Base-by-base conservation (phyloP, 2,888 invertebrate genomes). In the Melanchra persicariae region DNA sequence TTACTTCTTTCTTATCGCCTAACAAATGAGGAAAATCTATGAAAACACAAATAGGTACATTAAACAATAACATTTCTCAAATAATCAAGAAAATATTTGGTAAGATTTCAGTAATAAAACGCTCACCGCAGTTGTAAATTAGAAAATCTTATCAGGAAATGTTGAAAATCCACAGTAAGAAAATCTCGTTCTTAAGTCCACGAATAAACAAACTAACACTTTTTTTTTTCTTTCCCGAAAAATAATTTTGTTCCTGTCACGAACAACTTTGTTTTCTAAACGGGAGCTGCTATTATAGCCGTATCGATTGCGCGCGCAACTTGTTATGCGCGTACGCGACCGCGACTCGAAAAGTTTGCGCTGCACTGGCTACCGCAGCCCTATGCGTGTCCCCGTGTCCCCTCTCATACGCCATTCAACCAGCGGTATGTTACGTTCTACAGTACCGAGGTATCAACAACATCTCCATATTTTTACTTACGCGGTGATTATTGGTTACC, bases 111-210 rank as follows among this genome's bases (percentile, higher is more conserved):
- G 80, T 57, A 84, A 85, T 87, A 82, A 84, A 87, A 87, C 75
- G 92, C 93, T 93, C 87, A 94, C 95, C 93, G 86, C 84, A 88
- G 81, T 90, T 85, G 87, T 85, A 90, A 93, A 93, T 90, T 89
- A 88, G 88, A 91, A 89, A 89, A 82, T 85, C 86, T 89, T 89
- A 90, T 89, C 90, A 82, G 77, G 63, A 75, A 85, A 79, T 76
- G 63, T 69, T 78, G 77, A 85, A 87, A 83, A 82, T 84, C 82
- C 81, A 79, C 85, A 81, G 19, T 57, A 55, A 22, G 30, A 54
- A 76, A 84, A 82, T 80, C 26, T 86, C 82, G 83, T 85, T 74
- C 77, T 75, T 30, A 40, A 80, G 54, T 81, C 65, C 55, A 71
- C 73, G 70, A 83, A 76, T 66, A 75, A 82, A 79, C 68, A 75